Percentiles rank a stretch among this genome's conserved stretches.
Conservation (phyloP, 2,113 vertebrate genomes). For the Mus pahari region DNA sequence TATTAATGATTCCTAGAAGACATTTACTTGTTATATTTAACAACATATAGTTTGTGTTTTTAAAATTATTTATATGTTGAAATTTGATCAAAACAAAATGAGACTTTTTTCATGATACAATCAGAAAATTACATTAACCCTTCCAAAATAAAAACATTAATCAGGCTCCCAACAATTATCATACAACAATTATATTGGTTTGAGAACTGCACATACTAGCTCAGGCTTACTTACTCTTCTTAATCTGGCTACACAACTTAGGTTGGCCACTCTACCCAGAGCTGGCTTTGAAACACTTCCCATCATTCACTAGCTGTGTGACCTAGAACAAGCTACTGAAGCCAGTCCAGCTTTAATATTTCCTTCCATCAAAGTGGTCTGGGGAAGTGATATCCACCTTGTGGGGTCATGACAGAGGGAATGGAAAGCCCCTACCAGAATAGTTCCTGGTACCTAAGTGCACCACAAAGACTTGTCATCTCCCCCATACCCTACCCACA, state of each 20-base stretch:
- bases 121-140: background rate
- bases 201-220: background rate
- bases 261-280: background rate
- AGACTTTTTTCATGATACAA: background rate
- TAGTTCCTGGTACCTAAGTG: background rate
- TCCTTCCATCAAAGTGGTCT: background rate
- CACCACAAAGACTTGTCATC: background rate
- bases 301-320: background rate
- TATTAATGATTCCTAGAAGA: background rate
- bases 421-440: background rate
- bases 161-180: background rate
- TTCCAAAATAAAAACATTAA: background rate
- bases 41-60: background rate
- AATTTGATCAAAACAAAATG: background rate
- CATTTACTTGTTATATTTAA: background rate
- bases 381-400: background rate
- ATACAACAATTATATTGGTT: background rate
- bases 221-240: background rate
- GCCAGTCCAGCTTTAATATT: background rate
- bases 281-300: background rate
- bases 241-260: background rate
- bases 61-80: background rate
- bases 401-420: background rate
- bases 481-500: background rate
- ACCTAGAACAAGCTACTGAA: background rate